phyloP scores from a whole-genome alignment of 2,113 vertebrate genomes.

The Tragulus kanchil region DNA sequence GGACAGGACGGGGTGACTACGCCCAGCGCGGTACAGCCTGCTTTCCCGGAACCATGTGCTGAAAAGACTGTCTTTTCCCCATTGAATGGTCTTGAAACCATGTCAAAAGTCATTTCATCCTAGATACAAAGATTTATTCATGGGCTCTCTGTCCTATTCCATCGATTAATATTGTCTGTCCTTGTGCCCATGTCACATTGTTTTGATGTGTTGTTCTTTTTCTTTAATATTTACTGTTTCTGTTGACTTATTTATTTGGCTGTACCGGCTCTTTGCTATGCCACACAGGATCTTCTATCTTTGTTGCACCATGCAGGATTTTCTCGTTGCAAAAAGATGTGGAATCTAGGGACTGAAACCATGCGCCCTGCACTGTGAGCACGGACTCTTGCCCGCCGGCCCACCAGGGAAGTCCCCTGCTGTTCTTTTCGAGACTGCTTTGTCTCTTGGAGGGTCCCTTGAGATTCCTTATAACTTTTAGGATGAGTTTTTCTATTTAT shows the following conservation, averaged over 20 bases:
- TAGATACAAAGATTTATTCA: neutral
- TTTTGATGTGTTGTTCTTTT: neutral
- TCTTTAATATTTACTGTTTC: neutral
- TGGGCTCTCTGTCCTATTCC: neutral
- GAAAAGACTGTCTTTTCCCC: neutral
- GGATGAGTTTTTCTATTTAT: slow-evolving; percentile 7
- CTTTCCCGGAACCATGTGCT: neutral
- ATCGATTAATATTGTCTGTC: neutral
- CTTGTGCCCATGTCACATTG: neutral
- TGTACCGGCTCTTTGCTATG: neutral
- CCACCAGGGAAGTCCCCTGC: neutral
- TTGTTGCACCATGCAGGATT: neutral
- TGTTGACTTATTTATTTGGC: neutral
- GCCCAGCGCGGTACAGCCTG: too few species aligned
- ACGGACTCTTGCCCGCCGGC: neutral
- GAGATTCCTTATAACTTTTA: neutral
- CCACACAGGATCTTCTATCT: neutral
- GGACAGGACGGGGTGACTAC: too few species aligned
- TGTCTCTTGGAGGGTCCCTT: neutral
- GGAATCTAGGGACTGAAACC: neutral
- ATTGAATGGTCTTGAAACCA: neutral
- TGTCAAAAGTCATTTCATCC: neutral
- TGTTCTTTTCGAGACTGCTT: neutral
- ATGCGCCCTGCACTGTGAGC: neutral
- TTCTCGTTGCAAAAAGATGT: neutral